Conservation (phyloP, 2,797 vertebrate genomes). For the Mus caroli region DNA sequence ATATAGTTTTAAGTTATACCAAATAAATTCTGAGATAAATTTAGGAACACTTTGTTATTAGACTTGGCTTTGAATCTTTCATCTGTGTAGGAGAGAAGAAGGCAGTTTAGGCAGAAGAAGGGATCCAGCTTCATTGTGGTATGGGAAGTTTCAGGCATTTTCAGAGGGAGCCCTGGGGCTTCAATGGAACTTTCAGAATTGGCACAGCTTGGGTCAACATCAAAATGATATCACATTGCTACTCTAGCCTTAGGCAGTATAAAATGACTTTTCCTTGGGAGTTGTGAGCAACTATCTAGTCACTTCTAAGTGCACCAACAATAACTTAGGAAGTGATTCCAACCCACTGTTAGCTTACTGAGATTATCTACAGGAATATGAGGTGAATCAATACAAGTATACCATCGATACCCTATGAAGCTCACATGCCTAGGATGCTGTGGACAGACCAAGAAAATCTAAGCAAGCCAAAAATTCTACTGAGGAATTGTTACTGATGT, state of each 20-base stretch:
- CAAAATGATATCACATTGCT: background rate
- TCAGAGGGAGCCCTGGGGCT: background rate
- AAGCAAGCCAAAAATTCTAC: background rate
- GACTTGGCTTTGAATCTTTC: background rate
- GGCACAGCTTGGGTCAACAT: background rate
- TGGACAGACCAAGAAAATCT: background rate
- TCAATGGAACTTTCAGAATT: background rate
- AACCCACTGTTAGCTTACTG: background rate
- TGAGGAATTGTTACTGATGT: background rate
- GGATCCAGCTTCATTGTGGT: background rate
- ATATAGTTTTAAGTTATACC: background rate
- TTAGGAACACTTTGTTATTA: background rate
- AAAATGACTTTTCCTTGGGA: background rate
- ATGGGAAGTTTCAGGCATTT: background rate
- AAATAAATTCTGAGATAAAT: background rate
- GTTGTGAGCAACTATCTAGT: background rate
- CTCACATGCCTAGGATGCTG: background rate
- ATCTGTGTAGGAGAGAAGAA: background rate
- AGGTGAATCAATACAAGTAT: too few species aligned
- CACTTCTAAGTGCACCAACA: background rate
- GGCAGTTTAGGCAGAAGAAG: background rate
- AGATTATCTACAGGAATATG: background rate
- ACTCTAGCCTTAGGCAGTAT: background rate
- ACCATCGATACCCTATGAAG: background rate
- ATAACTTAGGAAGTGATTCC: background rate